phyloP scores from a whole-genome alignment of 2,113 vertebrate species.

The Apteryx mantelli region DNA sequence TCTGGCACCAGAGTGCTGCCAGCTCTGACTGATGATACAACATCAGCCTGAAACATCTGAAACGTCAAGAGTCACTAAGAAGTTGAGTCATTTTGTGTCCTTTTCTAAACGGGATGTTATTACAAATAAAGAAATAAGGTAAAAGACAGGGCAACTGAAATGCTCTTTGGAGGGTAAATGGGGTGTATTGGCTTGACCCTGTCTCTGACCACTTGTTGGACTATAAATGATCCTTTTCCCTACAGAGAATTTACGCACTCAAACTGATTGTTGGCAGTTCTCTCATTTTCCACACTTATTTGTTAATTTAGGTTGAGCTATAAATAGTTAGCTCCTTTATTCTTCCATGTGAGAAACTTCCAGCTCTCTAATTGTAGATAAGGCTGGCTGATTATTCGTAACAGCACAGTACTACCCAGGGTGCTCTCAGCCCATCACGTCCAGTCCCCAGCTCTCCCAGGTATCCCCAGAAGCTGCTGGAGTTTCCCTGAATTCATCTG shows the following conservation, averaged over 20 bases:
- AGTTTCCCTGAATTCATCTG: background rate
- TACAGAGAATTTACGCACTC: background rate
- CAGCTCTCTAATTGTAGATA: background rate
- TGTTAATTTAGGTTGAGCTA: background rate
- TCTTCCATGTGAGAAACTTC: background rate
- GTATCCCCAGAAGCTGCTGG: background rate
- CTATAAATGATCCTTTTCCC: background rate
- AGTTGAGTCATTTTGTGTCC: background rate
- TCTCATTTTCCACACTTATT: background rate
- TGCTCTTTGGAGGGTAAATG: background rate
- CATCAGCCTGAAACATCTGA: background rate
- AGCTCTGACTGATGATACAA: background rate
- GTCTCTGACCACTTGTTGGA: background rate
- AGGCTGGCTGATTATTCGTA: background rate
- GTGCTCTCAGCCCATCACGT: fast-evolving
- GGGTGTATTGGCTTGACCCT: background rate
- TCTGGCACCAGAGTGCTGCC: background rate
- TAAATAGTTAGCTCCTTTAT: constrained; percentile 4
- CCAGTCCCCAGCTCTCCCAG: background rate
- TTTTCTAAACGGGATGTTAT: background rate
- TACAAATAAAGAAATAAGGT: background rate
- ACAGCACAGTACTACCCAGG: background rate
- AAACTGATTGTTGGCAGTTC: background rate
- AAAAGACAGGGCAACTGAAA: background rate
- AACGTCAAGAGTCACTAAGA: background rate